These are phyloP conservation scores for Dendrocincla fuliginosa DNA, from an alignment of 2,797 vertebrate genomes.

Conservation along the genomic window DNA sequence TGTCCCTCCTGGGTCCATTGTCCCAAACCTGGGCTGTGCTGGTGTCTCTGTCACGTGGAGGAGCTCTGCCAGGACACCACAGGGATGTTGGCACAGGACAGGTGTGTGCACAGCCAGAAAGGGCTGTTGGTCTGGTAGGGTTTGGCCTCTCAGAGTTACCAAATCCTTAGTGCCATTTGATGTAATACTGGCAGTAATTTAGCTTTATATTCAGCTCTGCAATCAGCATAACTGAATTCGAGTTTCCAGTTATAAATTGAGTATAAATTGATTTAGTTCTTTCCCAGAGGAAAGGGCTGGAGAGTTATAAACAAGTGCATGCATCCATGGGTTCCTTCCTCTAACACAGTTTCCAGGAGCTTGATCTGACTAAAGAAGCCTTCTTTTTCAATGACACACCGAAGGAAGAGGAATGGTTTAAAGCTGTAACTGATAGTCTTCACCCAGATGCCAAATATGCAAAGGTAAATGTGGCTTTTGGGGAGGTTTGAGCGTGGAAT, in stretches of 20 bases:
- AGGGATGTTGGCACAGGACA: background rate
- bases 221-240: background rate
- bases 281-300: background rate
- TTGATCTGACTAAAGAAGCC: conserved; percentile 97
- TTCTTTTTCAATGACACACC: conserved; percentile 98
- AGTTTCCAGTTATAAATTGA: conserved; percentile 4
- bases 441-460: conserved; percentile 93
- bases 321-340: conserved; percentile 43
- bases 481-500: background rate
- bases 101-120: background rate
- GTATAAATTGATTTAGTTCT: background rate
- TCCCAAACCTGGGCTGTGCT: background rate
- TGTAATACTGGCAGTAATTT: background rate
- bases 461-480: conserved; percentile 82
- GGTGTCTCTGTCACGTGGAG: background rate
- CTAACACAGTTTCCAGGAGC: conserved; percentile 91
- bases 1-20: background rate
- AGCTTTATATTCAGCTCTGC: background rate
- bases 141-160: background rate
- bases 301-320: background rate
- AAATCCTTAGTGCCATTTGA: background rate
- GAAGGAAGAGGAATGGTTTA: conserved; percentile 94
- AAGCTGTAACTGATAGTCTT: conserved; percentile 89
- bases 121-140: background rate
- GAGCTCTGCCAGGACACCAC: background rate